phyloP scores from a whole-genome alignment of 2,888 invertebrate species.

The Drosophila barbarae region DNA sequence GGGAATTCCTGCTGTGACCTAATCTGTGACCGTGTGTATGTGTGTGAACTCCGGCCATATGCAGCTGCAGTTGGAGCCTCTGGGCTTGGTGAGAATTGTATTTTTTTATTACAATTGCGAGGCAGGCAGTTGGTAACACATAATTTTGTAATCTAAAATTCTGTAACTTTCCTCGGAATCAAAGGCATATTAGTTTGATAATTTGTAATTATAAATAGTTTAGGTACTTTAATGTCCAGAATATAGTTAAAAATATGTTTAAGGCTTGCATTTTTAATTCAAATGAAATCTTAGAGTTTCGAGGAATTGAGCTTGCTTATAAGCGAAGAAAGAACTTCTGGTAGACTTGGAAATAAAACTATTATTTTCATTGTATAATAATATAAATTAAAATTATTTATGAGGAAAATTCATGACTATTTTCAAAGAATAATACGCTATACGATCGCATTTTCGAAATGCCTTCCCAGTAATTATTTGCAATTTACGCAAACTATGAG shows the following conservation, averaged over 20 bases:
- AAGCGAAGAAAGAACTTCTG: no score
- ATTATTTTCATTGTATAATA: not conserved
- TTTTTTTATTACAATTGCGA: not conserved
- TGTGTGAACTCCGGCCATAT: constrained; percentile 1
- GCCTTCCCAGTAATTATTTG: not conserved
- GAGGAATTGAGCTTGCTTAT: not conserved
- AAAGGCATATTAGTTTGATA: not conserved
- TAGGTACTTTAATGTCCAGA: no score
- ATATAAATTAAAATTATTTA: not conserved
- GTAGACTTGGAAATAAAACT: not conserved
- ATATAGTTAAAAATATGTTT: not conserved
- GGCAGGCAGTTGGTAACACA: constrained; percentile 6
- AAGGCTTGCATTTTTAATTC: no score
- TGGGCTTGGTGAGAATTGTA: not conserved
- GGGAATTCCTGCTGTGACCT: constrained; percentile 29
- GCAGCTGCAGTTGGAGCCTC: constrained; percentile 24
- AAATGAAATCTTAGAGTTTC: no score
- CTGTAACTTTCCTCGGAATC: not conserved
- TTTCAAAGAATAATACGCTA: not conserved
- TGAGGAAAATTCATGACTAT: not conserved
- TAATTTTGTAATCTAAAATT: not conserved
- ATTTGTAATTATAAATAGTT: not conserved
- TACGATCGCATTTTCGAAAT: not conserved
- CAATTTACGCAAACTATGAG: not conserved
- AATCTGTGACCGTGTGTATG: constrained; percentile 20